These are phyloP conservation scores for Odontothrips loti DNA, from an alignment of 2,888 invertebrate genomes.

Conservation along the genomic window DNA sequence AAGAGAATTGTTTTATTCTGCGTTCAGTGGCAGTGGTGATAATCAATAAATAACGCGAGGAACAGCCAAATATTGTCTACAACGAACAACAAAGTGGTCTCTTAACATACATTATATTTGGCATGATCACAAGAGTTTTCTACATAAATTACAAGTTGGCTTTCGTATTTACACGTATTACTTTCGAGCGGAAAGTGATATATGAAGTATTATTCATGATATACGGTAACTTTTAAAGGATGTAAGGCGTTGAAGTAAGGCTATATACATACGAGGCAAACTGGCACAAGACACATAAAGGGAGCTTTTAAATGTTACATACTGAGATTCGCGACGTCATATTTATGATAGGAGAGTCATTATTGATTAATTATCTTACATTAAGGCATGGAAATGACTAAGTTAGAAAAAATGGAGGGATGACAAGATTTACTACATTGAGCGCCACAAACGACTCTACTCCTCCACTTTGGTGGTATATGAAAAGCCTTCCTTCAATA, in stretches of 20 bases:
- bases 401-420: background rate
- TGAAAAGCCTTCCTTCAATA: background rate
- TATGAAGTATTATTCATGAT: background rate
- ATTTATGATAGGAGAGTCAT: no score
- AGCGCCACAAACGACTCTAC: background rate
- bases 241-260: background rate
- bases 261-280: background rate
- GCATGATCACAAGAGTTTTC: background rate
- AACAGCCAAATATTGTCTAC: background rate
- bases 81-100: background rate
- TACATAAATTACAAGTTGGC: background rate
- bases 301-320: background rate
- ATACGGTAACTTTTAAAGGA: conserved; percentile 3
- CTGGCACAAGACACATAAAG: background rate
- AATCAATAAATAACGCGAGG: conserved; percentile 9
- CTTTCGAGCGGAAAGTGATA: background rate
- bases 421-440: background rate
- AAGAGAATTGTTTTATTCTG: background rate
- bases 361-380: conserved; percentile 1
- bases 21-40: conserved; percentile 10
- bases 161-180: background rate
- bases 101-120: conserved; percentile 4
- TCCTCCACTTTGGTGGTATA: background rate
- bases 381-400: conserved; percentile 9
- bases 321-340: background rate